phyloP scores from a whole-genome alignment of 2,797 vertebrate species.

The Hippopotamyrus pictus region DNA sequence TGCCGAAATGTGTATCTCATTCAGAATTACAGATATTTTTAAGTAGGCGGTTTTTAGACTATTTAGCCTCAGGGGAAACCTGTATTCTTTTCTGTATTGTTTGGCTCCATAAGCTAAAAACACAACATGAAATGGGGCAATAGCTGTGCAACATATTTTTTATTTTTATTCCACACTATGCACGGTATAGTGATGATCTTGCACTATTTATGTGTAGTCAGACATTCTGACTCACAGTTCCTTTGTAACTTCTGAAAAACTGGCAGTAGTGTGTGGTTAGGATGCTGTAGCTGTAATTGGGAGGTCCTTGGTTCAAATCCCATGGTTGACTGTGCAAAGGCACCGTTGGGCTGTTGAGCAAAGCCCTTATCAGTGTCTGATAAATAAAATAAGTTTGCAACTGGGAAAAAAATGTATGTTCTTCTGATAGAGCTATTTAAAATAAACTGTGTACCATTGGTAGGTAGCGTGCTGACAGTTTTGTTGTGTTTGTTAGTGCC shows the following conservation, averaged over 20 bases:
- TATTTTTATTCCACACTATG: neutral
- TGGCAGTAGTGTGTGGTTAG: neutral
- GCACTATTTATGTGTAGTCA: neutral
- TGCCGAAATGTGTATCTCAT: neutral
- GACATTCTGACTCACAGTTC: neutral
- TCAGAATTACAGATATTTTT: slow-evolving; percentile 1
- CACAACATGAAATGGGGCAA: neutral
- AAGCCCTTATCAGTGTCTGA: neutral
- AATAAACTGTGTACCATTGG: neutral
- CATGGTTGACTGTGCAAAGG: neutral
- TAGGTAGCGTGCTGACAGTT: neutral
- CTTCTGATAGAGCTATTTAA: neutral
- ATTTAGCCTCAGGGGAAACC: neutral
- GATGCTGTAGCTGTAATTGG: neutral
- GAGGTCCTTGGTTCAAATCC: neutral
- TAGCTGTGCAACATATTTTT: neutral
- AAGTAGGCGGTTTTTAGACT: neutral
- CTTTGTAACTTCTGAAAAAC: neutral
- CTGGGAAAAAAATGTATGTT: neutral
- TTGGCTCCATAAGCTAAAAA: neutral
- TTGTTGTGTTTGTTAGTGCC: neutral
- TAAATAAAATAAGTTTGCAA: neutral
- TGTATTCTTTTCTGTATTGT: neutral
- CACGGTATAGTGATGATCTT: neutral
- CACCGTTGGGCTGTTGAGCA: neutral